Evolutionary conservation across 2,113 vertebrate species (phyloP).

Genomic region (Triplophysa siluroides): DNA sequence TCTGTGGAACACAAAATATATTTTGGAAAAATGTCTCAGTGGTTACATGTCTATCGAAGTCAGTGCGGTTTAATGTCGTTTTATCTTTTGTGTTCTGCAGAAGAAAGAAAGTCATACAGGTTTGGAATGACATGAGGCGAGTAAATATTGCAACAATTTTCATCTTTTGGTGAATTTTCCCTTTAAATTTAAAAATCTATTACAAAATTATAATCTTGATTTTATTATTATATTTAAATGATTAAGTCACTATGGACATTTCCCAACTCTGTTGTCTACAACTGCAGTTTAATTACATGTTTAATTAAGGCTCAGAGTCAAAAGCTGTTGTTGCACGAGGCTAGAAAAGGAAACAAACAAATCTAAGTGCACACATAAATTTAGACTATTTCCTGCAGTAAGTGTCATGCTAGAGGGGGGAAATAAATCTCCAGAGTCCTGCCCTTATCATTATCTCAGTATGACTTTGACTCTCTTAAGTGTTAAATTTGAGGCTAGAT

Average conservation of each 20-base stretch:
- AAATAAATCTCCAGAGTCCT: conserved; percentile 26
- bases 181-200: no score
- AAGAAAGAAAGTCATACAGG: no score
- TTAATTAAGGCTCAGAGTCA: not conserved
- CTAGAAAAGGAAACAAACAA: not conserved
- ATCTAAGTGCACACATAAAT: conserved; percentile 2
- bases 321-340: not conserved
- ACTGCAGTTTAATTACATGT: no score
- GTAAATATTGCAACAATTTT: no score
- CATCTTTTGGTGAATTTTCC: no score
- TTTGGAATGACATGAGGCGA: no score
- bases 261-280: not conserved
- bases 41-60: no score
- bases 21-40: no score
- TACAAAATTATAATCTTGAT: not conserved
- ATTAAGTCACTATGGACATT: not conserved
- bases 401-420: not conserved
- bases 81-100: no score
- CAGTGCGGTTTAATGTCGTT: no score
- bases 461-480: conserved; percentile 29
- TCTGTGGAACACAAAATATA: no score
- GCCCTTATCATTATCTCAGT: conserved; percentile 29
- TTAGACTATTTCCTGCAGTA: conserved; percentile 18
- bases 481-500: conserved; percentile 6
- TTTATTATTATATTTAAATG: not conserved